These are phyloP conservation scores for Manis crassicaudata DNA, from an alignment of 2,797 vertebrate species.

Conservation along the genomic window DNA sequence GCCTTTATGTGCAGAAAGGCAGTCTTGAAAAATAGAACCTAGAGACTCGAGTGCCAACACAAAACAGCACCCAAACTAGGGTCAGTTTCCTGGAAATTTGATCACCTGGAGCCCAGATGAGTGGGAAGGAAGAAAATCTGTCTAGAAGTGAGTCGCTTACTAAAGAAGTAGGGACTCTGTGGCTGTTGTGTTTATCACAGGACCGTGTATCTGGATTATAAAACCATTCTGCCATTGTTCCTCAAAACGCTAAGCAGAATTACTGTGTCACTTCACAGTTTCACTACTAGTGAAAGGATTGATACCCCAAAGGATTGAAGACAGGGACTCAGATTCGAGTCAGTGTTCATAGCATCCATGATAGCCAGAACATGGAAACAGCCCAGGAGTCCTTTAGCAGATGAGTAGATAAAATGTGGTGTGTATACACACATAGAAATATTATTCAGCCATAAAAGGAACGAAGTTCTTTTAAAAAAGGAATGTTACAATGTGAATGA, in stretches of 20 bases:
- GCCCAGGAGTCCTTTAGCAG: neutral
- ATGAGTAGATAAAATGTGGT: neutral
- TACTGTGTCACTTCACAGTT: neutral
- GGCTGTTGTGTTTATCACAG: neutral
- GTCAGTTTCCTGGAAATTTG: neutral
- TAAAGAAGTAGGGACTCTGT: neutral
- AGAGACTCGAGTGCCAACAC: neutral
- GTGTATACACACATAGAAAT: no score
- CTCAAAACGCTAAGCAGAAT: neutral
- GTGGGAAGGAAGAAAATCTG: neutral
- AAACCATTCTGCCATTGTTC: neutral
- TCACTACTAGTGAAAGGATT: neutral
- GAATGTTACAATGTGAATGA: neutral
- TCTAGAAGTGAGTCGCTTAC: neutral
- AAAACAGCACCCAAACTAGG: neutral
- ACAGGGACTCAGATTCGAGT: neutral
- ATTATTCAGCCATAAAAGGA: neutral
- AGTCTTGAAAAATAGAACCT: neutral
- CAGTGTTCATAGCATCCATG: neutral
- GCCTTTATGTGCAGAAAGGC: neutral
- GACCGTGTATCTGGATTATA: neutral
- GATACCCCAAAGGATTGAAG: neutral
- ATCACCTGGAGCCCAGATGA: neutral
- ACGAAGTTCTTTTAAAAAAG: neutral
- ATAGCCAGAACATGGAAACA: neutral